Percentiles rank a stretch among this genome's conserved stretches.
Evolutionary conservation across 2,888 invertebrate species (phyloP).

Genomic region (Tenthredo notha): DNA sequence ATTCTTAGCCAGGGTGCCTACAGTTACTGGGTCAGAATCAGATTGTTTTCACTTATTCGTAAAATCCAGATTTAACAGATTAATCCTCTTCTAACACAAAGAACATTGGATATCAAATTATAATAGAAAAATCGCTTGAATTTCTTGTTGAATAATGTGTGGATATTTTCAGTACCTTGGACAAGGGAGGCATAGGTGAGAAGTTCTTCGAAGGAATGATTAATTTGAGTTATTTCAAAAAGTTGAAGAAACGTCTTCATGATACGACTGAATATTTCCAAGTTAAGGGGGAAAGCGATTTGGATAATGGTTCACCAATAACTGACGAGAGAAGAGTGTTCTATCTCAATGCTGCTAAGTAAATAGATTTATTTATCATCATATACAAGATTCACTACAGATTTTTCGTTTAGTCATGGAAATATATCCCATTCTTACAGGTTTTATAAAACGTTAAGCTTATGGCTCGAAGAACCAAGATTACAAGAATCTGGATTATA

Average conservation of each 20-base stretch:
- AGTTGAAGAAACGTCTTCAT: conserved; percentile 84
- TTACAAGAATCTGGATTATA: conserved; percentile 85
- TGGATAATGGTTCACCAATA: conserved; percentile 73
- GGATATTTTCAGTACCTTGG: conserved; percentile 76
- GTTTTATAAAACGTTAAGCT: conserved; percentile 83
- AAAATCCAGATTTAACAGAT: neutral
- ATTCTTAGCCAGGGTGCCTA: conserved; percentile 83
- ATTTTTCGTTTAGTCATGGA: neutral
- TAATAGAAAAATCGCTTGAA: neutral
- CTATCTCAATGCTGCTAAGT: conserved; percentile 74
- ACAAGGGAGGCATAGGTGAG: conserved; percentile 85
- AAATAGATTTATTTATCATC: conserved; percentile 43
- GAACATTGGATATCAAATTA: neutral
- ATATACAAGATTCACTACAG: neutral
- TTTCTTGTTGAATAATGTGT: neutral
- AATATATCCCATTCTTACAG: conserved; percentile 71
- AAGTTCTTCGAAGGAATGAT: conserved; percentile 88
- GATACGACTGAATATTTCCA: conserved; percentile 83
- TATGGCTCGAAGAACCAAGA: conserved; percentile 90
- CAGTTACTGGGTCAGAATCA: conserved; percentile 70
- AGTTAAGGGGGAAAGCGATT: conserved; percentile 77
- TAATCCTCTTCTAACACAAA: neutral
- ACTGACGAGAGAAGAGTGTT: conserved; percentile 74
- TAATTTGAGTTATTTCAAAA: conserved; percentile 84
- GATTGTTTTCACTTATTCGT: neutral